Base-by-base conservation (phyloP, 2,888 invertebrate species). In the Dastarcus helophoroides region DNA sequence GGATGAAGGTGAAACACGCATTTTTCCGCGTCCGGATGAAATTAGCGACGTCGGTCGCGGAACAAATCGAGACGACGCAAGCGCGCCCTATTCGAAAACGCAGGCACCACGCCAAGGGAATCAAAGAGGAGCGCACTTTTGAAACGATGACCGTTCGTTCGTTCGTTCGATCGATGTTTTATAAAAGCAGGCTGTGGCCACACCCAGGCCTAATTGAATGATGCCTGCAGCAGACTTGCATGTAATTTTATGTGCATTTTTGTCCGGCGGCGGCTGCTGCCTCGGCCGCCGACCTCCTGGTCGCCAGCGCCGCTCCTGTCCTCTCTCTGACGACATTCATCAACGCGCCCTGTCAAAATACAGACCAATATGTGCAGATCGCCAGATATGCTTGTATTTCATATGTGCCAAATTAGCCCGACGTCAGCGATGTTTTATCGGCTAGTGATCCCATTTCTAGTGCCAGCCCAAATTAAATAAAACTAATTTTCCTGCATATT, bases 111-210 rank as follows among this genome's bases (percentile, higher is more conserved):
- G 22, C 34, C 57, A 56, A 60, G 53, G 53, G 58, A 58, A 60
- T 61, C 60, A 62, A 62, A 61, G 60, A n/a, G n/a, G n/a, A 60
- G 59, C 60, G 58, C 53, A 61, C 59, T 62, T 62, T 61, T 60
- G 54, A 62, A 60, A 58, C 60, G 62, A 62, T 62, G 62, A 61
- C 60, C 62, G 60, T 57, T 60, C 53, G 60, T 59, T 58, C 60
- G 60, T 56, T 59, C 61, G 61, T 58, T 58, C 62, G 62, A 62
- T 62, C 62, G 60, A 62, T 62, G 62, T 62, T 62, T 62, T 62
- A 60, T 60, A 61, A 38, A 25, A 52, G 51, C n/a, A 50, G 44
- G 53, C 53, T 51, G 55, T 59, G 59, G 59, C 61, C 61, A 61
- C 61, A 61, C 61, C 61, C 61, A 56, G 55, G 53, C 50, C 56